These are phyloP conservation scores for Pseudomyrmex sp. DNA, from an alignment of 1,140 invertebrate species.

Conservation along the genomic window DNA sequence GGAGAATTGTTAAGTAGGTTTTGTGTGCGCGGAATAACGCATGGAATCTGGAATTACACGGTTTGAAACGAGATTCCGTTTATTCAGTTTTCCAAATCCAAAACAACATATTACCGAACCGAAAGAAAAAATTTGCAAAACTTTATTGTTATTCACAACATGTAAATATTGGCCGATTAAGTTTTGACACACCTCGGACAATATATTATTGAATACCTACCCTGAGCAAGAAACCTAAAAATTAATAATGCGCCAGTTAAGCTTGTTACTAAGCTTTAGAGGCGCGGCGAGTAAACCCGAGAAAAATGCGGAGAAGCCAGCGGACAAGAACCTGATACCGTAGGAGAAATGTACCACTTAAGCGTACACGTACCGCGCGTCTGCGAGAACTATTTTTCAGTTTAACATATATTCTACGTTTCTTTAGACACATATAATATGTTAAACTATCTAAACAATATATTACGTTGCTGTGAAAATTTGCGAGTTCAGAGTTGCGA, in stretches of 20 bases:
- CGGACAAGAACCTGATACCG: constrained; percentile 49
- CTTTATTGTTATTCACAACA: too few species aligned
- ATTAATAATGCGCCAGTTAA: constrained; percentile 20
- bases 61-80: not conserved
- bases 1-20: constrained; percentile 6
- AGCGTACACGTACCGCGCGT: constrained; percentile 51
- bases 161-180: too few species aligned
- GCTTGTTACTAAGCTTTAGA: constrained; percentile 14
- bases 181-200: too few species aligned
- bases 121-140: not conserved
- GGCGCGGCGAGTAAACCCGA: constrained; percentile 23
- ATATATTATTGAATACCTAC: not conserved
- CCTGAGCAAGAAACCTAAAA: not conserved
- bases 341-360: constrained; percentile 59
- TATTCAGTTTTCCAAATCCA: not conserved
- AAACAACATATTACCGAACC: not conserved
- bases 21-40: constrained; percentile 30
- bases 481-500: not conserved
- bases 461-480: constrained; percentile 23
- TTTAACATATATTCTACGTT: constrained; percentile 39
- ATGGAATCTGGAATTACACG: not conserved
- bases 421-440: constrained; percentile 12
- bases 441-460: constrained; percentile 12
- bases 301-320: constrained; percentile 48
- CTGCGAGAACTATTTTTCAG: constrained; percentile 50